Percentiles rank a stretch among this genome's conserved stretches.
Evolutionary conservation across 2,113 vertebrate species (phyloP).

Genomic region (Xenopus tropicalis): DNA sequence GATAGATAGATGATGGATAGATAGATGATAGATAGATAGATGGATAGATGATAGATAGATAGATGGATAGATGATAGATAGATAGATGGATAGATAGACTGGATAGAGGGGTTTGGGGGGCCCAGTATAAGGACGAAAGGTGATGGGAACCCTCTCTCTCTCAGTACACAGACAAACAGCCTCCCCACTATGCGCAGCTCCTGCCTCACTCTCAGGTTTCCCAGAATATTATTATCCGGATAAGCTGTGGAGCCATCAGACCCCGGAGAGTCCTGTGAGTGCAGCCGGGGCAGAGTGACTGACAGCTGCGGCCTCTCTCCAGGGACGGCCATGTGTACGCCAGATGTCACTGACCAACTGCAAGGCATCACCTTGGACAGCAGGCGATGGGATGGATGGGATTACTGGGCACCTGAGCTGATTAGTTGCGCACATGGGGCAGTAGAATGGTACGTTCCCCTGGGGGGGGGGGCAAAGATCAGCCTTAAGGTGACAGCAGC

Average conservation of each 20-base stretch:
- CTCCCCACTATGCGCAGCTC: background rate
- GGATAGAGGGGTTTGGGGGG: no score
- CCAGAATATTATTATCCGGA: background rate
- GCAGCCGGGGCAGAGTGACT: background rate
- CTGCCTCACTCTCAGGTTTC: background rate
- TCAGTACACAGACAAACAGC: background rate
- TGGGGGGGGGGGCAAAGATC: conserved; percentile 2
- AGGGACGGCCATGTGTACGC: conserved; percentile 6
- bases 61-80: no score
- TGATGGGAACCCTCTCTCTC: no score
- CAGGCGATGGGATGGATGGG: background rate
- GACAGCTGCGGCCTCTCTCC: background rate
- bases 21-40: no score
- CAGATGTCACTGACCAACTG: conserved; percentile 28
- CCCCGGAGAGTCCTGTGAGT: background rate
- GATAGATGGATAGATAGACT: no score
- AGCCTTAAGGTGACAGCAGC: background rate
- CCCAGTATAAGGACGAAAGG: no score
- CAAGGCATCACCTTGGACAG: background rate
- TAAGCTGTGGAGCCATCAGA: background rate
- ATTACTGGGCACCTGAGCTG: background rate
- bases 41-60: no score
- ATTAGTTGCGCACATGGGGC: conserved; percentile 10
- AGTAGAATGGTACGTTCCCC: background rate
- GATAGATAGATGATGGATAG: no score